Base-by-base conservation (phyloP, 2,888 invertebrate genomes). In the Nomada fabriciana region DNA sequence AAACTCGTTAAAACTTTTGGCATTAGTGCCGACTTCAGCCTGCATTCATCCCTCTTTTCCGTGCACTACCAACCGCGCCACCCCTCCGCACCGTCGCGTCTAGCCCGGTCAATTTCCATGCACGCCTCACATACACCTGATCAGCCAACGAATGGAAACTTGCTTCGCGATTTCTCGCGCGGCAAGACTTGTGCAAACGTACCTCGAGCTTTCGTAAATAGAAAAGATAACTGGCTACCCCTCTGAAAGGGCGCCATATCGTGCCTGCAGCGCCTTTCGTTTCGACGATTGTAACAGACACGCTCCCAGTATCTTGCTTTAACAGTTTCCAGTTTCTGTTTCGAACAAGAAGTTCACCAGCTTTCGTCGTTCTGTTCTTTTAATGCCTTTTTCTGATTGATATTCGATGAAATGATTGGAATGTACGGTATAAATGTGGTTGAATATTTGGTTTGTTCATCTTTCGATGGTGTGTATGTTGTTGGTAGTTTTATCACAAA, bases 1-100 rank as follows among this genome's bases (percentile, higher is more conserved):
- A 92, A 93, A 93, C 93, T 93, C 93, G 93, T 93, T 93, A 93
- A 93, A 93, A 93, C 93, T 93, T 93, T 93, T 85, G 89, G 90
- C 92, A 93, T 93, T 93, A 88, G 89, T 87, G 91, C 91, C 86
- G 90, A 91, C 90, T 92, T 91, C 90, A 90, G 90, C 88, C 90
- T 89, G 91, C 90, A 92, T 91, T 92, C 86, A 85, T 88, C 89
- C 90, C 87, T 89, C 91, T 85, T 91, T 90, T 79, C 55, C 91
- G 89, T 90, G 89, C 87, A 85, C 88, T 88, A 87, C 76, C 83
- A 81, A 75, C 77, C 76, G 82, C 63, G 69, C 71, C 53, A 61
- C 67, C 52, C 77, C 53, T 59, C 47, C 10, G 20, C 76, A 36
- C 60, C 80, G 64, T 65, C 50, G 23, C 59, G 25, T 42, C 53